phyloP scores from a whole-genome alignment of 2,888 invertebrate species.

The Apomyelois bistriatella region DNA sequence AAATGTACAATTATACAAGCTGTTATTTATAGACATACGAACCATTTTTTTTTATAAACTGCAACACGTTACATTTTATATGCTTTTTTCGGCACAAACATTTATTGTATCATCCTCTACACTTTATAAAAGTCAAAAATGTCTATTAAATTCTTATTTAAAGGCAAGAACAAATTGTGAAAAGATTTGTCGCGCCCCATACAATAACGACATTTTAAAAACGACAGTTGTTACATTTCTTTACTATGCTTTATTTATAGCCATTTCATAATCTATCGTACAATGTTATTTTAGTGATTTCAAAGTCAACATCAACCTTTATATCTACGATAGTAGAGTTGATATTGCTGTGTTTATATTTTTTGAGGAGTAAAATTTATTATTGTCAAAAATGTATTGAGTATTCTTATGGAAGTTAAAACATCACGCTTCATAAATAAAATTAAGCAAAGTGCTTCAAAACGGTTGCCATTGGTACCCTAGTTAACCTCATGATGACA shows the following conservation, averaged over 20 bases:
- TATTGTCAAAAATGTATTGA: conserved; percentile 19
- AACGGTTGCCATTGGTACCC: conserved; percentile 50
- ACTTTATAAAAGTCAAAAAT: conserved; percentile 23
- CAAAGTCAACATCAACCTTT: background rate
- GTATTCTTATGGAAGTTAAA: conserved; percentile 43
- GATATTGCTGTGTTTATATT: background rate
- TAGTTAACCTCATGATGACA: conserved; percentile 61
- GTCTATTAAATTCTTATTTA: conserved; percentile 62
- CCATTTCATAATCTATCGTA: background rate
- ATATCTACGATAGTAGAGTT: background rate
- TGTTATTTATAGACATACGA: background rate
- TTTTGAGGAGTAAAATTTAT: background rate
- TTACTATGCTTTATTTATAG: conserved; percentile 52
- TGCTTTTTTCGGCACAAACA: background rate
- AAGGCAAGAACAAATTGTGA: conserved; percentile 51
- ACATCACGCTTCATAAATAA: conserved; percentile 73
- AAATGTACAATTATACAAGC: background rate
- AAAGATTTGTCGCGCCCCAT: conserved; percentile 60
- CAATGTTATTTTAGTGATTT: background rate
- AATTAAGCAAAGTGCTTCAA: conserved; percentile 61
- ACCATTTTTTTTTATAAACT: background rate
- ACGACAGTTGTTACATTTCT: conserved; percentile 61
- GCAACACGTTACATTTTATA: background rate
- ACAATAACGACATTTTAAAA: conserved; percentile 39
- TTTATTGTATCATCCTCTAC: background rate